Base-by-base conservation (phyloP, 2,113 vertebrate species). In the Phalacrocorax brasilianus region DNA sequence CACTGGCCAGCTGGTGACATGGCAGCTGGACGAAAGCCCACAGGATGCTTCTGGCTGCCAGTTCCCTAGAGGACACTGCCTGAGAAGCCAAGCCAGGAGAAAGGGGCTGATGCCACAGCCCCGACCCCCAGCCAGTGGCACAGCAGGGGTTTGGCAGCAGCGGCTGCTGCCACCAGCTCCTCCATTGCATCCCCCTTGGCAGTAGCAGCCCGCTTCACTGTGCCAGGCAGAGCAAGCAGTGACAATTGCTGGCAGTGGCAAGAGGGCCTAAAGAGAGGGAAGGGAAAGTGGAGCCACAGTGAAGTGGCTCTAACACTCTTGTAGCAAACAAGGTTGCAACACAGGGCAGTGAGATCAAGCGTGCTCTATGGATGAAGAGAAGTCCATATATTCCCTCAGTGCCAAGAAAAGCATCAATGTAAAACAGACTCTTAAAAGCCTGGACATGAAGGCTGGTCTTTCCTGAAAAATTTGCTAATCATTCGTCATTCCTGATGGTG, bases 1-100 rank as follows among this genome's bases (percentile, higher is more conserved):
- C 1, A 10, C 59, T 59, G 83, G 55, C 93, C 93, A 89, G 76
- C 88, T 96, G 95, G 81, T 0, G 0, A 22, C 55, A 62, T 6
- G 8, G 81, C 52, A 65, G 47, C 78, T 94, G 92, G 96, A 88
- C 35, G 30, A 85, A 30, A 53, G 91, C 88, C 85, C 74, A 91
- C 58, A 85, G 91, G 82, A 88, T 56, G 82, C 47, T 93, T 38
- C 42, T 9, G 15, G 28, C 68, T 89, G 84, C 81, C 87, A 67
- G 45, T 40, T 88, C 85, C 62, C 88, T 24, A 27, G 26, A 89
- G 65, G 86, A 71, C 65, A n/a, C 63, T 53, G 49, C 42, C n/a
- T 33, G 47, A 72, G 59, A 70, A 74, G 42, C 50, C 38, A 77
- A 19, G 28, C 8, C 2, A 0, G 30, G 32, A 77, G 20, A 79